A percentile compares a stretch with the other conserved stretches of the same genome.
These are phyloP conservation scores for Anastatus disparis DNA, from an alignment of 1,140 invertebrate species.

Conservation along the genomic window DNA sequence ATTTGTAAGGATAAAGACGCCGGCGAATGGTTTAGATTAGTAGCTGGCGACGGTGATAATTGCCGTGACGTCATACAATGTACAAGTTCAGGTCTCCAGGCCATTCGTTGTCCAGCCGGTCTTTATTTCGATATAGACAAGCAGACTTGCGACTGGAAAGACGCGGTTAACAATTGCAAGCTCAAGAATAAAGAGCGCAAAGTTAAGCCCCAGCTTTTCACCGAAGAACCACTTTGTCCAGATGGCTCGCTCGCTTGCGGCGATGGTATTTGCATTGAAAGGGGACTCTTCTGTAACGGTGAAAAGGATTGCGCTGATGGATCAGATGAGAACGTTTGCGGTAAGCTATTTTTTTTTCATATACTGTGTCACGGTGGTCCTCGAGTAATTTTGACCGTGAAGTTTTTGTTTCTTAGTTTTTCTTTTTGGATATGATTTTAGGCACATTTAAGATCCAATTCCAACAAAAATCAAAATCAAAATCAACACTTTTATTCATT, in stretches of 20 bases:
- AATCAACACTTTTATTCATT: too few species aligned
- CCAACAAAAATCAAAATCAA: too few species aligned
- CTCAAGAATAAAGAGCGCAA: conserved; percentile 91
- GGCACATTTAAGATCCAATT: too few species aligned
- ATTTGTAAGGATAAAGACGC: conserved; percentile 94
- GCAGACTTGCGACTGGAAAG: conserved; percentile 96
- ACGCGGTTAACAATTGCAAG: conserved; percentile 92
- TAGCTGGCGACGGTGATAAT: conserved; percentile 89
- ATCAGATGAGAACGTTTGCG: conserved; percentile 91
- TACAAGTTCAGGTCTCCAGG: conserved; percentile 92
- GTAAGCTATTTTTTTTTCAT: too few species aligned
- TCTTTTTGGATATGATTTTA: too few species aligned
- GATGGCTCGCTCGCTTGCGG: conserved; percentile 89
- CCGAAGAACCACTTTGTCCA: conserved; percentile 90
- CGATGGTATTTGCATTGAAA: conserved; percentile 86
- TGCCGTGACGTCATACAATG: conserved; percentile 96
- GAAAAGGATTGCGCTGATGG: conserved; percentile 90
- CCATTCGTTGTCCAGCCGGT: conserved; percentile 91
- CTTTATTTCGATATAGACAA: conserved; percentile 95
- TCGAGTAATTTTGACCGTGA: too few species aligned
- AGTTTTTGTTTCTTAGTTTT: too few species aligned
- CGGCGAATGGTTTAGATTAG: conserved; percentile 94
- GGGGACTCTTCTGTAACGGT: conserved; percentile 93
- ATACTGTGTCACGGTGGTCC: too few species aligned
- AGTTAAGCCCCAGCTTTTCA: conserved; percentile 87